Evolutionary conservation across 2,113 vertebrate genomes (phyloP), one percentile per base, ranked within the genome.

Genomic region (Eublepharis macularius): DNA sequence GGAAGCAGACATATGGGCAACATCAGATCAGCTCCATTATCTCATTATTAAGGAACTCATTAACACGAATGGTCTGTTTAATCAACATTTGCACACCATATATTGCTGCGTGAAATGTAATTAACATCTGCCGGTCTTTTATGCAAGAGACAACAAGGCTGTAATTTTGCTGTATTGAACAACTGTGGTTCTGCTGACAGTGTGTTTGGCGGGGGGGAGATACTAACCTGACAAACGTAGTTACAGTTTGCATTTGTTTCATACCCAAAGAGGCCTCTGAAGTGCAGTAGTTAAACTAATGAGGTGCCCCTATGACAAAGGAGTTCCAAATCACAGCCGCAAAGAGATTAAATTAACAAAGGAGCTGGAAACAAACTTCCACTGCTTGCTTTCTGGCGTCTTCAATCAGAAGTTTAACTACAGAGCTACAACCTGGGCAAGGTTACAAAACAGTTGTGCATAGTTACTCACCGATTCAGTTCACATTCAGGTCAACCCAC

Each of bases 1-100:
- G 91, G 90, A 87, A 92, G 83, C 90, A 92, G 85, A 87, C 92
- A 93, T 95, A 93, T 91, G 90, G 88, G 87, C 90, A 83, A 86
- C 88, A 90, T 91, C 83, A 92, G 87, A 93, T 92, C 92, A 88
- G 88, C 90, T 73, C 91, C 91, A 88, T 83, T 93, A 92, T 93
- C 88, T 94, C 94, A 95, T 54, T 93, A 90, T 93, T 94, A 91
- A 94, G 26, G 4, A 36, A 82, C 24, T 39, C 36, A n/a, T 73
- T 82, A 43, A 73, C 51, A 60, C 4, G 34, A 82, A 34, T n/a
- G 51, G 26, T 63, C 81, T n/a, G 51, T 74, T 74, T 82, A 74
- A 82, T 74, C 69, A 60, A 63, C 39, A 32, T 60, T 11, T 82
- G 51, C 54, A 57, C 24, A 32, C 49, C 17, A 10, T 73, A 60